Conservation (phyloP, 2,888 invertebrate species). For the Pocota personata region DNA sequence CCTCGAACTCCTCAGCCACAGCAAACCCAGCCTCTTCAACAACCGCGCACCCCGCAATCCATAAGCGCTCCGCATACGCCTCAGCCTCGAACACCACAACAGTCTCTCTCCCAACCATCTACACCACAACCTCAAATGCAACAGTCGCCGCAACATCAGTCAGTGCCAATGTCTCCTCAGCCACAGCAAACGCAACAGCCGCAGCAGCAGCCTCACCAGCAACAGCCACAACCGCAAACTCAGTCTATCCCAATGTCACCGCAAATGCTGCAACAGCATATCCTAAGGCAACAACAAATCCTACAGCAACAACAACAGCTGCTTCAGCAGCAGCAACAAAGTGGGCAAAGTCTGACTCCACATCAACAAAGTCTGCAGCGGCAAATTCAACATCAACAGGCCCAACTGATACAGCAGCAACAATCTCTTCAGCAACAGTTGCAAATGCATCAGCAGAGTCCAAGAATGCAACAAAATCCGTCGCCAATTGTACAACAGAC, state of each 20-base stretch:
- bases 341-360: constrained; percentile 79
- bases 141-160: constrained; percentile 78
- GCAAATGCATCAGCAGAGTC: constrained; percentile 79
- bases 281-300: constrained; percentile 79
- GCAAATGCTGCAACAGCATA: constrained; percentile 78
- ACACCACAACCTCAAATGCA: constrained; percentile 73
- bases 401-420: constrained; percentile 81
- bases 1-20: constrained; percentile 76
- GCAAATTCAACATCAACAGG: constrained; percentile 85
- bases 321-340: constrained; percentile 80
- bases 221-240: constrained; percentile 77
- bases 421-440: constrained; percentile 81
- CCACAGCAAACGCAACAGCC: constrained; percentile 77
- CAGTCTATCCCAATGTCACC: constrained; percentile 78
- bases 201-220: constrained; percentile 77
- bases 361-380: constrained; percentile 83
- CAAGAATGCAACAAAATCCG: constrained; percentile 81
- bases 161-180: constrained; percentile 75
- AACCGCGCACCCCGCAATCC: constrained; percentile 79
- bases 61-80: constrained; percentile 79
- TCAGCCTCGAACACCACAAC: constrained; percentile 66
- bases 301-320: constrained; percentile 79
- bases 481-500: constrained; percentile 80
- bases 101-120: constrained; percentile 77
- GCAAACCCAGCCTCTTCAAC: constrained; percentile 76